Evolutionary conservation across 2,888 invertebrate species (phyloP), one percentile per base, ranked within the genome.

Genomic region (Xanthorhoe spadicearia): DNA sequence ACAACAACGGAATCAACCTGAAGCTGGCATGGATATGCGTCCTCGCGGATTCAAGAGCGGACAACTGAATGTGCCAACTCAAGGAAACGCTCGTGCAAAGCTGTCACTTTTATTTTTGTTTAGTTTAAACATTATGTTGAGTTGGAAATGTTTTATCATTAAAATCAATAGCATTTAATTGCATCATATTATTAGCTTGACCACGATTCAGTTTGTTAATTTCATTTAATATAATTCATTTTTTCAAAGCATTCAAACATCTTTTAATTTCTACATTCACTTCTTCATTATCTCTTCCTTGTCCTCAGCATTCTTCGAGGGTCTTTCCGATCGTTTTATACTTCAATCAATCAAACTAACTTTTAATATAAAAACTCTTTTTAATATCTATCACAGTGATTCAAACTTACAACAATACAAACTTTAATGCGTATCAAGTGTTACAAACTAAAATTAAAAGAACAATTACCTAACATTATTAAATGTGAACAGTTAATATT

Each of bases 211-310:
- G 88, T 88, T 89, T 89, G 82, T 89, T 88, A 83, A 86, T 89
- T 92, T 91, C 86, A 85, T 89, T 90, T 88, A 86, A 90, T 90
- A 92, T 91, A 89, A 87, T 87, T 88, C 79, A 78, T 86, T 88
- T 89, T 71, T 68, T 66, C 28, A 61, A 63, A 52, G 72, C 70
- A 76, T 79, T 79, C 6, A 19, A n/a, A 46, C 49, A 43, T 63
- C 46, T 64, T 54, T 66, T 67, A 6, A 38, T 67, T 63, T 48
- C 54, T 32, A 17, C 18, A 61, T 70, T 68, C 61, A 50, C 50
- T 56, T 51, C 28, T 32, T 60, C 23, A 28, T 64, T 17, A 7
- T 8, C 43, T 64, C 53, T 48, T 75, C 52, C 66, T 52, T 64
- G 10, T 62, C 49, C n/a, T 49, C 52, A 17, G 32, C 13, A 32